Conservation (phyloP, 2,888 invertebrate genomes). For the Netelia inedita region DNA sequence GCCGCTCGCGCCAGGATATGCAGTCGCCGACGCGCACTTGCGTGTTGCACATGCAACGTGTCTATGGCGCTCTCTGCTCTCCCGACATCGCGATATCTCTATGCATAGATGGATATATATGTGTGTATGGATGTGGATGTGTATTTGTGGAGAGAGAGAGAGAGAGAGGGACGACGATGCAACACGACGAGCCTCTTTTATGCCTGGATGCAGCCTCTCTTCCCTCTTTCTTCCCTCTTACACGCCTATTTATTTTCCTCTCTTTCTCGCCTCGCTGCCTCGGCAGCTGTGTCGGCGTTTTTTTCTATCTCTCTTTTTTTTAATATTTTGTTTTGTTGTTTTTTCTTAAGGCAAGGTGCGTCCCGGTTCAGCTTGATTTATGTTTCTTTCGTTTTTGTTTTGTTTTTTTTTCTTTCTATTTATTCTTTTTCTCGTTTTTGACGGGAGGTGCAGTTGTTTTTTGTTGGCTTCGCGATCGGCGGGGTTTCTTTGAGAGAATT, state of each 20-base stretch:
- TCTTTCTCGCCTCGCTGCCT: constrained; percentile 1
- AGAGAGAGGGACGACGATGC: background rate
- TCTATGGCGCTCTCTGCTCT: background rate
- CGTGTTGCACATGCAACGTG: background rate
- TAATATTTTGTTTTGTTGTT: background rate
- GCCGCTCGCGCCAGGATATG: constrained; percentile 60
- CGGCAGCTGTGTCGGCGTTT: background rate
- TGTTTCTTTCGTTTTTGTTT: background rate
- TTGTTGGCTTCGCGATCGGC: no score
- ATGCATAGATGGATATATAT: background rate
- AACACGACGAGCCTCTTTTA: background rate
- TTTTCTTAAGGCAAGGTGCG: background rate
- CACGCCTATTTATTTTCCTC: background rate
- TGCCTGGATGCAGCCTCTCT: background rate
- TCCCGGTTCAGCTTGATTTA: background rate
- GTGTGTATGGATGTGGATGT: background rate
- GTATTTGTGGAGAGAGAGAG: background rate
- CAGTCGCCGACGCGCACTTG: constrained; percentile 47
- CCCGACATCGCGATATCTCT: background rate
- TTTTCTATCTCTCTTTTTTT: background rate
- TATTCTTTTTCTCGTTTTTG: background rate
- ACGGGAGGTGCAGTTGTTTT: no score
- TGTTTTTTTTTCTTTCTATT: no score
- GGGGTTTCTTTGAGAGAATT: no score
- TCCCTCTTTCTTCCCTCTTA: background rate